A percentile compares a stretch with the other conserved stretches of the same genome.
Evolutionary conservation across 1,140 invertebrate species (phyloP).

Genomic region (Drosophila obscura): DNA sequence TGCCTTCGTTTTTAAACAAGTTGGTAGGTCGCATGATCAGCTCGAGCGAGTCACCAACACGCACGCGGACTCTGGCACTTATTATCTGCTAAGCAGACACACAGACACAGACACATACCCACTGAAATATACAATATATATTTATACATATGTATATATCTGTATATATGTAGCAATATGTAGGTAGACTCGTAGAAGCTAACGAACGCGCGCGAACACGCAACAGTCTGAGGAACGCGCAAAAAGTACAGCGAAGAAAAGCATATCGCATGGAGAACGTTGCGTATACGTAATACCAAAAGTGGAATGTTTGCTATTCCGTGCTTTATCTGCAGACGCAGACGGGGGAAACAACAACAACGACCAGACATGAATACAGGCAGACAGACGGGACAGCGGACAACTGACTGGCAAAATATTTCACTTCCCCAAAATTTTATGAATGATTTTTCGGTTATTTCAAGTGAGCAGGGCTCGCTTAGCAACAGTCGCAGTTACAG

Average conservation of each 20-base stretch:
- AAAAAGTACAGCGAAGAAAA: not conserved
- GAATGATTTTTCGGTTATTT: slow-evolving; percentile 37
- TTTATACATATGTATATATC: slow-evolving; percentile 12
- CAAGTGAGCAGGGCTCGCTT: not conserved
- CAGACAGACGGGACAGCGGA: not conserved
- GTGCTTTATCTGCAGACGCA: slow-evolving; percentile 51
- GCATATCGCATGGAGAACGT: slow-evolving; percentile 13
- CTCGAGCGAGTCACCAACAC: slow-evolving; percentile 12
- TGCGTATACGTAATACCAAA: slow-evolving; percentile 50
- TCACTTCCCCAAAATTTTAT: slow-evolving; percentile 29
- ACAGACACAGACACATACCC: slow-evolving; percentile 38
- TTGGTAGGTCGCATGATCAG: slow-evolving; percentile 43
- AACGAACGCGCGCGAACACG: slow-evolving; percentile 20
- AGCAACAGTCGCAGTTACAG: slow-evolving; percentile 4
- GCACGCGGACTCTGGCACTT: slow-evolving; percentile 29
- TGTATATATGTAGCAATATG: not conserved
- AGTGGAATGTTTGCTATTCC: slow-evolving; percentile 41
- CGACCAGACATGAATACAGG: slow-evolving; percentile 18
- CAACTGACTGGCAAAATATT: not conserved
- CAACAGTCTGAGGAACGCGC: not conserved
- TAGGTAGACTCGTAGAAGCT: not conserved
- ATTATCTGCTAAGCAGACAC: slow-evolving; percentile 37
- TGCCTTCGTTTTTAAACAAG: not conserved
- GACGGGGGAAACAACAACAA: slow-evolving; percentile 35
- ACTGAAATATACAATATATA: slow-evolving; percentile 2